Evolutionary conservation across 2,888 invertebrate species (phyloP).

Genomic region (Drosophila eohydei): DNA sequence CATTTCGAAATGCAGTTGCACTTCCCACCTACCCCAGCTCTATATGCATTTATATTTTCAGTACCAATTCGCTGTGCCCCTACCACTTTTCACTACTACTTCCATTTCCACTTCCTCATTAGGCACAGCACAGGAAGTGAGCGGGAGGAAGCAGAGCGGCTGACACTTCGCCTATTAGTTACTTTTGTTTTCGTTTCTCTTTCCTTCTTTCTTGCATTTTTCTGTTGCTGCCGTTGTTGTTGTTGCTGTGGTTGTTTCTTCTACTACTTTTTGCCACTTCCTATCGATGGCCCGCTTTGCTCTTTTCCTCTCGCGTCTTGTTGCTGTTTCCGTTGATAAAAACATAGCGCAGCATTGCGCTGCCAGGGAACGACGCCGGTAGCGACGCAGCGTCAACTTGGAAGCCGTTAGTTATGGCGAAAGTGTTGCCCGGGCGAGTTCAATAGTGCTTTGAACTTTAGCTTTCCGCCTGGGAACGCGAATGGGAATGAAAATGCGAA

Average conservation of each 20-base stretch:
- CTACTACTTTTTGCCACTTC: conserved; percentile 32
- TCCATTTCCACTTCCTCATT: conserved; percentile 68
- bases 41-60: conserved; percentile 8
- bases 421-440: conserved; percentile 74
- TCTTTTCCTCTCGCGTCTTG: not conserved
- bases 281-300: conserved; percentile 11
- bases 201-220: conserved; percentile 1
- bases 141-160: conserved; percentile 54
- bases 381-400: conserved; percentile 19
- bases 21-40: conserved; percentile 11
- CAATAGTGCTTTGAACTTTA: conserved; percentile 80
- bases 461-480: conserved; percentile 52
- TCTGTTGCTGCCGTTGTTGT: not conserved
- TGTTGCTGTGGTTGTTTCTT: conserved; percentile 1
- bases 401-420: conserved; percentile 70
- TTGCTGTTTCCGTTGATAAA: conserved; percentile 73
- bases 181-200: conserved; percentile 73
- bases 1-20: conserved; percentile 63
- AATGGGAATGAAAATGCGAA: conserved; percentile 44
- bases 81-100: conserved; percentile 5
- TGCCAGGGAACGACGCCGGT: conserved; percentile 4
- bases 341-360: conserved; percentile 4
- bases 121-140: conserved; percentile 76
- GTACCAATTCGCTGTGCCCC: conserved; percentile 1
- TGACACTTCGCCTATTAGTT: conserved; percentile 69